phyloP scores from a whole-genome alignment of 2,113 vertebrate species.

The Cromileptes altivelis region DNA sequence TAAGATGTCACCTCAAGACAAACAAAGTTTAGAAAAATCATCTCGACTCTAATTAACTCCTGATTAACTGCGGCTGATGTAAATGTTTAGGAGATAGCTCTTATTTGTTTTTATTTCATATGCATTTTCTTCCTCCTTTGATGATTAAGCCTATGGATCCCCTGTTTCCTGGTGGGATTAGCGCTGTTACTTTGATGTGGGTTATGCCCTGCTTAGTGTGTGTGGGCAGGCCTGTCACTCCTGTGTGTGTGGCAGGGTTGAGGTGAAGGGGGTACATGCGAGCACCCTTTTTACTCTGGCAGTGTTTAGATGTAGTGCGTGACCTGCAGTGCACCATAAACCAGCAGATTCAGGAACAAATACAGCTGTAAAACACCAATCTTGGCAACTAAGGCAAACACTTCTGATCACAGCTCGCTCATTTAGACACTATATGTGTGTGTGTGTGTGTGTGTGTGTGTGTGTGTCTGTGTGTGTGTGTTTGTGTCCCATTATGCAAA shows the following conservation, averaged over 20 bases:
- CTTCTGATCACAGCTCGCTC: conserved; percentile 61
- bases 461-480: conserved; percentile 32
- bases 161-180: conserved; percentile 63
- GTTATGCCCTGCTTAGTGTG: conserved; percentile 39
- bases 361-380: conserved; percentile 68
- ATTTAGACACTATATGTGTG: conserved; percentile 42
- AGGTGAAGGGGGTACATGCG: conserved; percentile 49
- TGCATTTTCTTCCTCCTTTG: conserved; percentile 48
- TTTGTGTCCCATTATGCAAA: conserved; percentile 2
- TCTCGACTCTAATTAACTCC: conserved; percentile 30
- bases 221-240: conserved; percentile 51
- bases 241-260: conserved; percentile 49
- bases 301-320: conserved; percentile 64
- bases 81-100: conserved; percentile 33
- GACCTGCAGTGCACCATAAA: conserved; percentile 65
- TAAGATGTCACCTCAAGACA: conserved; percentile 18
- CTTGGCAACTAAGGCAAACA: conserved; percentile 68
- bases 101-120: conserved; percentile 54
- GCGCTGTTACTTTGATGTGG: conserved; percentile 71
- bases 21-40: conserved; percentile 16
- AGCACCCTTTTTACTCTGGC: conserved; percentile 56
- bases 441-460: conserved; percentile 37
- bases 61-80: conserved; percentile 55
- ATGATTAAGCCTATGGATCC: conserved; percentile 43
- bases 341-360: conserved; percentile 65